phyloP scores from a whole-genome alignment of 2,888 invertebrate species.

The Agrilus biguttatus region DNA sequence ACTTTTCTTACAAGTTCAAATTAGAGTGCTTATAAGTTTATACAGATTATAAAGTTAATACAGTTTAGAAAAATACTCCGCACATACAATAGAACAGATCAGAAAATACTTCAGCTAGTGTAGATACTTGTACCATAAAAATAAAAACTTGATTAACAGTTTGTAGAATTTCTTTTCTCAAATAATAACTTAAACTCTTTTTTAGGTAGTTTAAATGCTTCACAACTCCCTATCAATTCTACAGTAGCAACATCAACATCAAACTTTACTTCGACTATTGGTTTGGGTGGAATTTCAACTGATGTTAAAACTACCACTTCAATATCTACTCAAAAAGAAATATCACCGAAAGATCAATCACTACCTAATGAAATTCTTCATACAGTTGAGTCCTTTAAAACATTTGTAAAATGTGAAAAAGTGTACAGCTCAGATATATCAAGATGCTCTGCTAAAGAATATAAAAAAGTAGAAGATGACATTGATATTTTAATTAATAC shows the following conservation, averaged over 20 bases:
- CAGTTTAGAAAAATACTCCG: no score
- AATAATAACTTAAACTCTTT: no score
- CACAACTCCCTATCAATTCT: conserved; percentile 4
- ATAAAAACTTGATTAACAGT: no score
- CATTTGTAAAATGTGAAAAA: conserved; percentile 77
- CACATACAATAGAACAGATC: no score
- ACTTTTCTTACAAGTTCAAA: no score
- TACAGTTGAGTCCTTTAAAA: conserved; percentile 67
- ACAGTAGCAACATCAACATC: conserved; percentile 25
- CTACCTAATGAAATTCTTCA: conserved; percentile 66
- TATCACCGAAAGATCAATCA: conserved; percentile 45
- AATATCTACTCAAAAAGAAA: conserved; percentile 26
- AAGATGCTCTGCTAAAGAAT: conserved; percentile 42
- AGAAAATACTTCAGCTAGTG: no score
- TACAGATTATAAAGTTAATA: no score
- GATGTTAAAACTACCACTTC: conserved; percentile 26
- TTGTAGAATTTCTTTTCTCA: no score
- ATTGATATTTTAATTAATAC: conserved; percentile 43
- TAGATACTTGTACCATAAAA: no score
- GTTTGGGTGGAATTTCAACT: conserved; percentile 54
- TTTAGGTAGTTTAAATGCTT: neutral
- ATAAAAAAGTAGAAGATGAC: conserved; percentile 47
- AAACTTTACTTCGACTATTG: conserved; percentile 24
- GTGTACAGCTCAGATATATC: conserved; percentile 68
- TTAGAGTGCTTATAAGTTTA: no score